Evolutionary conservation across 2,113 vertebrate genomes (phyloP).

Genomic region (Petaurus breviceps): DNA sequence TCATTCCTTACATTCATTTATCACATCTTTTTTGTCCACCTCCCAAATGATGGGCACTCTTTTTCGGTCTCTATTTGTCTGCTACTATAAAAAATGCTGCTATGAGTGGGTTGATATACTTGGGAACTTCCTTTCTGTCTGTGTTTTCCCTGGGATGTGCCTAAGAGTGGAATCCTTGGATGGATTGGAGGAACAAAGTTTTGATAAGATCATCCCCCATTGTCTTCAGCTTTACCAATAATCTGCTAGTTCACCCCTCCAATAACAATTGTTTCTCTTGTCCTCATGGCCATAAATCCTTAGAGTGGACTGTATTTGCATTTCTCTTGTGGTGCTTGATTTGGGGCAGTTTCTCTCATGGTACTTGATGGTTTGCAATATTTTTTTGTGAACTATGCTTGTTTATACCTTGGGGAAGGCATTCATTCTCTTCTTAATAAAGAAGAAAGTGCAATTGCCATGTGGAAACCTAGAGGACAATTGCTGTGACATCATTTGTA

Average conservation of each 20-base stretch:
- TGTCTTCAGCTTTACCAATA: not conserved
- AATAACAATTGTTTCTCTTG: not conserved
- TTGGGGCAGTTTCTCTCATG: not conserved
- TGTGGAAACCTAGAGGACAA: conserved; percentile 9
- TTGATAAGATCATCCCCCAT: not conserved
- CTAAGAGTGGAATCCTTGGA: not conserved
- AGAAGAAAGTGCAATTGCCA: conserved; percentile 28
- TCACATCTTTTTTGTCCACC: not conserved
- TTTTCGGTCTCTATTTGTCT: not conserved
- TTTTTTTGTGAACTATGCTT: not conserved
- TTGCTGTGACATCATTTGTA: conserved; percentile 33
- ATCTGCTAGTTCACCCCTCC: not conserved
- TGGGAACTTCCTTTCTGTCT: not conserved
- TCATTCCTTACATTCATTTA: not conserved
- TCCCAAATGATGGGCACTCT: not conserved
- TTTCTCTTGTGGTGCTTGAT: not conserved
- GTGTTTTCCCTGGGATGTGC: not conserved
- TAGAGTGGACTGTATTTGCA: not conserved
- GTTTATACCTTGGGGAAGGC: not conserved
- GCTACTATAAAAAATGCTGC: not conserved
- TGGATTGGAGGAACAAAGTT: not conserved
- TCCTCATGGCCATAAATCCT: not conserved
- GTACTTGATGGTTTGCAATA: not conserved
- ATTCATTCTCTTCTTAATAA: conserved; percentile 15
- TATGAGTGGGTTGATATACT: not conserved